Base-by-base conservation (phyloP, 37 sponge, comb jelly and placozoan species). In the Beroe forskalii region DNA sequence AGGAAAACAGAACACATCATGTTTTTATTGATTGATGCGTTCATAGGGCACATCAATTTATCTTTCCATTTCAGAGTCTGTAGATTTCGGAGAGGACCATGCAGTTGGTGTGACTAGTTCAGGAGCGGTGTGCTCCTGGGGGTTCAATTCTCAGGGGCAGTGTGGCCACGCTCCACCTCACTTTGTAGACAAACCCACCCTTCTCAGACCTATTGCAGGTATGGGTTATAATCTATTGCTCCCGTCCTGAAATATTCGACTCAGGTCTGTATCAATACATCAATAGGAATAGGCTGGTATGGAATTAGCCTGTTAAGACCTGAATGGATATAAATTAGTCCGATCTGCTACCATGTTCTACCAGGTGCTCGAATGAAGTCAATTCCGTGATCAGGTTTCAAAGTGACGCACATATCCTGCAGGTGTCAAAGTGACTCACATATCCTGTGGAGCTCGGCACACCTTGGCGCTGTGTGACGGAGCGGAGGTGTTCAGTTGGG, bases 401-500 rank as follows among this genome's bases (percentile, higher is more conserved):
- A 17, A 48, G 12, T 17, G 6, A 6, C 12, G 12, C 55, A 12
- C 55, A 48, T 12, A 6, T 12, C 55, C 55, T 48, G 20, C 86
- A 80, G 86, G 86, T 80, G 86, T 44, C 37, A 80, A 80, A 25
- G 86, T 80, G 1, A 41, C n/a, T 2, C 86, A 44, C 4, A 37
- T 80, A 8, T 80, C 86, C 4, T 80, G 86, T 42, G 86, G 86
- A 4, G 44, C 86, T 40, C 86, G 86, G 25, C 86, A 80, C 55
- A 44, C 86, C 12, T 27, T 80, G 27, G 86, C 86, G 4, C 48
- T 80, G 25, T 80, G 86, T 80, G 55, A 44, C 12, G 55, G 55
- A 44, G 86, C 31, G 48, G 86, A 80, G 48, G 30, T 80, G 86
- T 80, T 80, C 55, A 44, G 86, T 20, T 80, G 86, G 86, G 86